Evolutionary conservation across 2,797 vertebrate genomes (phyloP), one percentile per base, ranked within the genome.

Genomic region (Triplophysa yarkandensis): DNA sequence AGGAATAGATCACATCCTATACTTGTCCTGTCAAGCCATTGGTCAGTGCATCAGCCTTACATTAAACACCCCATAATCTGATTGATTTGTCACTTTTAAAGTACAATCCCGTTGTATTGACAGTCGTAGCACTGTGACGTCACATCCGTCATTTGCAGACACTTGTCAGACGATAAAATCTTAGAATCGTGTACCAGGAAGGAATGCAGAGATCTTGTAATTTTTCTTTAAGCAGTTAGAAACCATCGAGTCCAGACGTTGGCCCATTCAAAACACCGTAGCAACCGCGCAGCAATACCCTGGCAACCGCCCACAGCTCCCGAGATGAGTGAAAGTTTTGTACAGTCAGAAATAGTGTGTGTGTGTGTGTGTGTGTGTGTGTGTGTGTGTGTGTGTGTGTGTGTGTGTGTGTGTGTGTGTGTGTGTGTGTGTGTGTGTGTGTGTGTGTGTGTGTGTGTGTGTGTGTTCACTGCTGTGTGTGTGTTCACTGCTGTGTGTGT

Each of bases 1-100:
- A 7, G 19, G 43, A 65, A 55, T 32, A 25, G 34, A 57, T 44
- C 25, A 16, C 32, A 23, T 73, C 50, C 61, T 17, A 44, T 57
- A 32, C 4, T n/a, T 21, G 32, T 4, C 36, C 16, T 6, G 1
- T 28, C 44, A 63, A 2, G 34, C 23, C 6, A 1, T 44, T 23
- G 5, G 34, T 6, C 19, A 46, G 27, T 11, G n/a, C 55, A 34
- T 62, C 43, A 39, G 32, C 21, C 17, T 61, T n/a, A 8, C 10
- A 32, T 17, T 4, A 44, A 60, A 48, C 1, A 61, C 28, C 54
- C 2, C 25, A 28, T 10, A 44, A 30, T 70, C 54, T 32, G 21
- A 32, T 14, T 32, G 27, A 16, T 57, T 27, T 17, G 54, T 39
- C 11, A 62, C 39, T 39, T 63, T 23, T 63, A 39, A 62, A 21